phyloP scores from a whole-genome alignment of 2,797 vertebrate species.

The Helicolenus hilgendorfi region DNA sequence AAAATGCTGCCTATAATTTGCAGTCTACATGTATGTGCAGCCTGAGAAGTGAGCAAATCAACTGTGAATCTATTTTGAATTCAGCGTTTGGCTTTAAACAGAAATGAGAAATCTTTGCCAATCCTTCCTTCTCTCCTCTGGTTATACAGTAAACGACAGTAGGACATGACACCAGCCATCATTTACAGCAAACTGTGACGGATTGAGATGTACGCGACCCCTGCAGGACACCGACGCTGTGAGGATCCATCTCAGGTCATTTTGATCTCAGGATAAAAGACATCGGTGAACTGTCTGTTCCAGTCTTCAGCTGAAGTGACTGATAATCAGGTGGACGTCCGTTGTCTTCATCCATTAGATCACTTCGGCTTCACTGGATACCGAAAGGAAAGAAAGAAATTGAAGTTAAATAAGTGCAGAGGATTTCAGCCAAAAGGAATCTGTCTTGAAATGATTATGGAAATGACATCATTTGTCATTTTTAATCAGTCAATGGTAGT shows the following conservation, averaged over 20 bases:
- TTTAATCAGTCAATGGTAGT: neutral
- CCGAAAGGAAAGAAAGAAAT: neutral
- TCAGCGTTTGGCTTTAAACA: neutral
- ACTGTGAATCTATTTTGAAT: constrained; percentile 37
- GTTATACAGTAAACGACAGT: neutral
- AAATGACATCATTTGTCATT: constrained; percentile 14
- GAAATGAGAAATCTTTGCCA: neutral
- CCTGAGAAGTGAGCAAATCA: constrained; percentile 49
- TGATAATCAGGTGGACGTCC: constrained; percentile 45
- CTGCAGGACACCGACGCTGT: neutral
- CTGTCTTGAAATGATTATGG: neutral
- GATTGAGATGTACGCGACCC: constrained; percentile 13
- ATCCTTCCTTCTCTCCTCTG: neutral
- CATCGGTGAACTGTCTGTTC: constrained; percentile 46
- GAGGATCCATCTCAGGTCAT: constrained; percentile 22
- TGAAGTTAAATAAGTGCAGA: neutral
- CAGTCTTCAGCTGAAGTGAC: constrained; percentile 35
- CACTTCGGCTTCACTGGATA: constrained; percentile 6
- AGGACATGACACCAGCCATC: neutral
- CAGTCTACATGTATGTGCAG: neutral
- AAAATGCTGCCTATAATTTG: neutral
- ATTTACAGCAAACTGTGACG: constrained; percentile 22
- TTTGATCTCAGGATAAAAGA: constrained; percentile 59
- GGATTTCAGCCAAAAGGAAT: constrained; percentile 12
- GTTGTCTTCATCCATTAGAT: constrained; percentile 67